Conservation (phyloP, 2,888 invertebrate species). For the Crocallis elinguaria region DNA sequence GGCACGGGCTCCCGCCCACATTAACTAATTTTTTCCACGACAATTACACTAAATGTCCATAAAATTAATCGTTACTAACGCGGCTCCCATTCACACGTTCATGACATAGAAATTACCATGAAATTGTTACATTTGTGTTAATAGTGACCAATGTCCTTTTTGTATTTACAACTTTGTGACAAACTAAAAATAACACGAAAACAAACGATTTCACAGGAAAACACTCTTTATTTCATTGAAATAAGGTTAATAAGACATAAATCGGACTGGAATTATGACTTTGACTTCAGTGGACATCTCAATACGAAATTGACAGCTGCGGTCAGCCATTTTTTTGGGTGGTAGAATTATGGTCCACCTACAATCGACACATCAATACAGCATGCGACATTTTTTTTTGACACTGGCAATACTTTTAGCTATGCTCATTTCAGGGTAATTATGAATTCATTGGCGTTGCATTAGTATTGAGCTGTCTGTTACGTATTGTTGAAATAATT, state of each 20-base stretch:
- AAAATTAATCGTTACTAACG: slow-evolving; percentile 76
- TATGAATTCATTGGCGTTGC: slow-evolving; percentile 47
- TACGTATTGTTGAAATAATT: neutral
- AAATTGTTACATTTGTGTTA: slow-evolving; percentile 48
- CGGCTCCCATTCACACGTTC: slow-evolving; percentile 67
- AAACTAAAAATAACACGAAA: slow-evolving; percentile 11
- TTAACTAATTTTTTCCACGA: slow-evolving; percentile 69
- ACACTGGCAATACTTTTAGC: slow-evolving; percentile 56
- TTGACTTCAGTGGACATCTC: slow-evolving; percentile 61
- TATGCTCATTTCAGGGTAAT: slow-evolving; percentile 53
- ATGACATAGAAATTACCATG: slow-evolving; percentile 59
- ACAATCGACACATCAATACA: slow-evolving; percentile 33
- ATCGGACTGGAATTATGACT: slow-evolving; percentile 17
- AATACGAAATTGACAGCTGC: slow-evolving; percentile 77
- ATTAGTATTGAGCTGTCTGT: neutral
- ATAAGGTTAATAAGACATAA: slow-evolving; percentile 24
- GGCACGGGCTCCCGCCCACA: slow-evolving; percentile 57
- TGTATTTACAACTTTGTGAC: slow-evolving; percentile 35
- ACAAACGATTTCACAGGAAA: slow-evolving; percentile 23
- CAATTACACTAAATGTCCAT: slow-evolving; percentile 74
- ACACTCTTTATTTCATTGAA: slow-evolving; percentile 10
- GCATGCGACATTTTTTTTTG: slow-evolving; percentile 53
- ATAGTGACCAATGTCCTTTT: slow-evolving; percentile 67
- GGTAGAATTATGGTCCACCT: slow-evolving; percentile 29
- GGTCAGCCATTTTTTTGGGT: slow-evolving; percentile 59